Conservation (phyloP, 1,140 invertebrate genomes). For the Hyles vespertilio region DNA sequence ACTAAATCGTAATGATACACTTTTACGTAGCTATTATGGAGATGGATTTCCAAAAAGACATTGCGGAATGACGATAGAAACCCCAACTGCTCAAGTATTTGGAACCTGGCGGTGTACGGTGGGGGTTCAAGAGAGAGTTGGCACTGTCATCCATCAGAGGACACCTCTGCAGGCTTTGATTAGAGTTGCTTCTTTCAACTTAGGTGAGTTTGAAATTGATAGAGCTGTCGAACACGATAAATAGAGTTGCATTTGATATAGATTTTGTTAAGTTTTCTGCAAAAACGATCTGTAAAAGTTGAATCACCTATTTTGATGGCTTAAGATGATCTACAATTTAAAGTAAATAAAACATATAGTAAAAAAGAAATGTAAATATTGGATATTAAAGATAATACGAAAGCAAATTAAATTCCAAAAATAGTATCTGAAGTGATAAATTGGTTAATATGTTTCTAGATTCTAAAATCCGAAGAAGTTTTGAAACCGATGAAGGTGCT, state of each 20-base stretch:
- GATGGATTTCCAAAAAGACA: constrained; percentile 52
- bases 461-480: constrained; percentile 8
- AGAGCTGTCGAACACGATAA: no score
- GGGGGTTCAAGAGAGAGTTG: constrained; percentile 42
- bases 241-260: no score
- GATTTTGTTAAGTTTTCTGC: no score
- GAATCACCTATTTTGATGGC: no score
- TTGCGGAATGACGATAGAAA: constrained; percentile 66
- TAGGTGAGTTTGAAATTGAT: background rate
- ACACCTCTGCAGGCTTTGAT: constrained; percentile 58
- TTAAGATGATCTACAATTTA: no score
- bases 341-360: no score
- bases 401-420: no score
- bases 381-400: no score
- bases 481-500: constrained; percentile 12
- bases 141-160: constrained; percentile 22
- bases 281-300: no score
- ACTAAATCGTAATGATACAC: no score
- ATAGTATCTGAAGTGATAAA: background rate
- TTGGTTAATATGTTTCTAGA: background rate
- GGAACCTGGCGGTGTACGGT: constrained; percentile 65
- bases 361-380: no score
- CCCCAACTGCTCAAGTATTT: constrained; percentile 41
- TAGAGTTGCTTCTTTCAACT: constrained; percentile 27
- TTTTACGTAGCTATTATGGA: constrained; percentile 62